These are phyloP conservation scores for Gopherus evgoodei DNA, from an alignment of 2,113 vertebrate genomes.

Conservation along the genomic window DNA sequence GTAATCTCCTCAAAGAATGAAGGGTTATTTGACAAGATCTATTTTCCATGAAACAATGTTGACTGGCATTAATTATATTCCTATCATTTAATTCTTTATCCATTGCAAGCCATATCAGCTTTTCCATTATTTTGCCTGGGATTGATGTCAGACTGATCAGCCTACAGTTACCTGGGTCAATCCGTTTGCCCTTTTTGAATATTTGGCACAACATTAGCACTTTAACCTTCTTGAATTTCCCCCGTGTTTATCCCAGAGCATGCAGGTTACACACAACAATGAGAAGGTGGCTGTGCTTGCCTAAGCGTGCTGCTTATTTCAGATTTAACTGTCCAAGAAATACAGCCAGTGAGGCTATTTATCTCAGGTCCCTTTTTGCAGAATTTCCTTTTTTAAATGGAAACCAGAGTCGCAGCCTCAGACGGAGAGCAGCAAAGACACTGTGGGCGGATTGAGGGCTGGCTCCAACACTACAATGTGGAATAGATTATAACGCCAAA, in stretches of 20 bases:
- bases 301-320: not conserved
- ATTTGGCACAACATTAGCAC: constrained; percentile 23
- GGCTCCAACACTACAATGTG: constrained; percentile 57
- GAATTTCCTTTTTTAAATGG: not conserved
- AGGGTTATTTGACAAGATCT: constrained; percentile 47
- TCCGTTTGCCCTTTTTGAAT: constrained; percentile 24
- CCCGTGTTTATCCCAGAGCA: fast-evolving
- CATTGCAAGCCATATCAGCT: not conserved
- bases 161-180: constrained; percentile 64
- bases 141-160: constrained; percentile 43
- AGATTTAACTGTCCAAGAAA: not conserved
- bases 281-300: not conserved
- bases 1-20: not conserved
- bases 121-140: constrained; percentile 24
- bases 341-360: constrained; percentile 29
- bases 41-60: constrained; percentile 40
- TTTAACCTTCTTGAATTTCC: constrained; percentile 53
- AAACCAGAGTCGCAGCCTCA: constrained; percentile 40
- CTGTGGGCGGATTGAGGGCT: constrained; percentile 59
- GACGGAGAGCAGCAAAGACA: constrained; percentile 7
- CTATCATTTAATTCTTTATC: constrained; percentile 57
- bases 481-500: constrained; percentile 74
- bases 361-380: not conserved
- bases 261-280: fast-evolving
- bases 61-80: constrained; percentile 48